Evolutionary conservation across 2,888 invertebrate genomes (phyloP).

Genomic region (Philereme transversata): DNA sequence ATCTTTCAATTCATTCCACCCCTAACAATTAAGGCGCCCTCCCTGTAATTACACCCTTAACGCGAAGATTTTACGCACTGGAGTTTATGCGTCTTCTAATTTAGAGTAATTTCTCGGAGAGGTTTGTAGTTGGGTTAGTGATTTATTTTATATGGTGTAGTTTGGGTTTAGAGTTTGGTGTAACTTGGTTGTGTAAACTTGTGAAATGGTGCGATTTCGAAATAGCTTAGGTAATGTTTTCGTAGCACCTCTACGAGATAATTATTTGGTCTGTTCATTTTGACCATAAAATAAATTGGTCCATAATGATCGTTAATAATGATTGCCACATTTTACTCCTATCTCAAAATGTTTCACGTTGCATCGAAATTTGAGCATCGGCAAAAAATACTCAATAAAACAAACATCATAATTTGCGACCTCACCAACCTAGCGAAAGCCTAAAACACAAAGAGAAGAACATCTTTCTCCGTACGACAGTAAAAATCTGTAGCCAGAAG

Average conservation of each 20-base stretch:
- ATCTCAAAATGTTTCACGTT: background rate
- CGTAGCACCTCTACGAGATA: background rate
- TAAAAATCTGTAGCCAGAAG: slow-evolving; percentile 78
- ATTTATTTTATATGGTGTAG: slow-evolving; percentile 23
- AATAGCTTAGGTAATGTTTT: background rate
- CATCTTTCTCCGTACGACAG: slow-evolving; percentile 68
- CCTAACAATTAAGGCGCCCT: slow-evolving; percentile 68
- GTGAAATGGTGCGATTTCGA: slow-evolving; percentile 1
- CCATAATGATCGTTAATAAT: too few species aligned
- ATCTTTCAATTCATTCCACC: slow-evolving; percentile 59
- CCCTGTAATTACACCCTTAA: slow-evolving; percentile 74
- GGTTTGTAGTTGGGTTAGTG: slow-evolving; percentile 35
- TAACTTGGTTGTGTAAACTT: slow-evolving; percentile 9
- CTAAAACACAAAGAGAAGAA: slow-evolving; percentile 48
- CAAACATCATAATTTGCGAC: slow-evolving; percentile 65
- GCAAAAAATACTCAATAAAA: slow-evolving; percentile 39
- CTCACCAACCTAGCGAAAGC: slow-evolving; percentile 33
- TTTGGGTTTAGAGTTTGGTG: slow-evolving; percentile 4
- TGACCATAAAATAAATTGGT: too few species aligned
- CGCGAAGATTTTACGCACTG: slow-evolving; percentile 77
- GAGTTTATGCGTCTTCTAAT: slow-evolving; percentile 58
- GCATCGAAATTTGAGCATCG: slow-evolving; percentile 28
- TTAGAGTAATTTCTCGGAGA: slow-evolving; percentile 45
- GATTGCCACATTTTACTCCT: background rate
- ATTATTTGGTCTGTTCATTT: background rate